phyloP scores from a whole-genome alignment of 2,113 vertebrate genomes.

The Ellobius talpinus region DNA sequence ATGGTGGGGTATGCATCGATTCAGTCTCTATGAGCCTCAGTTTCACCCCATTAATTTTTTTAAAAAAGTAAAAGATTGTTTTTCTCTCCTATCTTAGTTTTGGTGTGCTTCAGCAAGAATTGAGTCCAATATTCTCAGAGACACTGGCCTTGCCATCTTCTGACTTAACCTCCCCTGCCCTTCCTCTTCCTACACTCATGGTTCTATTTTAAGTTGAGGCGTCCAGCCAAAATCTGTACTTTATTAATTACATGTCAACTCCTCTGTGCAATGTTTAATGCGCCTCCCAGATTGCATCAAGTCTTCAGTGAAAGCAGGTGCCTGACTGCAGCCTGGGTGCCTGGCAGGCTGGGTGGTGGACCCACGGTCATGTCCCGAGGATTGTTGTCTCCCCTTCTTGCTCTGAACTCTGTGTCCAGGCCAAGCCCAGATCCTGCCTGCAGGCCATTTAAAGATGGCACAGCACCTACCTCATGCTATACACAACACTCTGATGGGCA shows the following conservation, averaged over 20 bases:
- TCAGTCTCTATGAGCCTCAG: background rate
- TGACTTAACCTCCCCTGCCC: conserved; percentile 36
- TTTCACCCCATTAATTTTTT: background rate
- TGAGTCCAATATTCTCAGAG: background rate
- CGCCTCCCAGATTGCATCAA: conserved; percentile 81
- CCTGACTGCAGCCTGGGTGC: background rate
- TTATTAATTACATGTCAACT: conserved; percentile 85
- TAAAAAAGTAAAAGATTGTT: background rate
- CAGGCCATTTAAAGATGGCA: background rate
- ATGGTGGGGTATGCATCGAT: background rate
- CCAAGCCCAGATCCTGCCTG: background rate
- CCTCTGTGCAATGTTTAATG: conserved; percentile 80
- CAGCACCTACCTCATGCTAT: background rate
- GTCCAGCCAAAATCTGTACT: conserved; percentile 85
- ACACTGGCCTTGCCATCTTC: background rate
- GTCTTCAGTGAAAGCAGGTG: conserved; percentile 57
- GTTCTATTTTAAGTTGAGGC: conserved; percentile 80
- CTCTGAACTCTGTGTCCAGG: background rate
- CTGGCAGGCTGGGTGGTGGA: background rate
- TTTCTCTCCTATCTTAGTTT: conserved; percentile 31
- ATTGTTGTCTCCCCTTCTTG: too few relatives aligned
- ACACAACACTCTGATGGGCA: background rate
- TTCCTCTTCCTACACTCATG: conserved; percentile 70
- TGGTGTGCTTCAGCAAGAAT: background rate
- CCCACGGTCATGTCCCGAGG: background rate